Evolutionary conservation across 2,888 invertebrate species (phyloP).

Genomic region (Dicycla oo): DNA sequence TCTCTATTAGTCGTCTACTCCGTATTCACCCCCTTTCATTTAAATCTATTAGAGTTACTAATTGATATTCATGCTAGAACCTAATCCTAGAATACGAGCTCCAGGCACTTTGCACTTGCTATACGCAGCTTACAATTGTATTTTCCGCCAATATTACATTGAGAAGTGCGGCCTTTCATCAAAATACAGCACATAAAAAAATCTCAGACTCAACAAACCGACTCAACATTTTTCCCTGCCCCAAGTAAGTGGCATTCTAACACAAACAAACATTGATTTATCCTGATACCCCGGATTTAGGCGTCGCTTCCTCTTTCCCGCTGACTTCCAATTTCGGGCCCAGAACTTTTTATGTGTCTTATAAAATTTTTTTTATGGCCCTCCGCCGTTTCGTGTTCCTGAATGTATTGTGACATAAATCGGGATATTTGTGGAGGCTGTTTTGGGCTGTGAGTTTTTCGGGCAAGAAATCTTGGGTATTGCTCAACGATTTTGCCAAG

Average conservation of each 20-base stretch:
- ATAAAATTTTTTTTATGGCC: constrained; percentile 85
- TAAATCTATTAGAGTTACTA: not conserved
- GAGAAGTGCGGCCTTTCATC: not conserved
- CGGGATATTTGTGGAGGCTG: constrained; percentile 55
- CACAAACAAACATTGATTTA: constrained; percentile 89
- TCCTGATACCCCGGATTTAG: constrained; percentile 88
- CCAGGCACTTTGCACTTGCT: not conserved
- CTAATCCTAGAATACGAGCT: not conserved
- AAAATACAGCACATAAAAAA: constrained; percentile 8
- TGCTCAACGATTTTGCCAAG: constrained; percentile 9
- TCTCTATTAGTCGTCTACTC: no score
- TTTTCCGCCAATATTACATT: no score
- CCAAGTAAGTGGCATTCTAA: constrained; percentile 83
- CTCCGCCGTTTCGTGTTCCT: constrained; percentile 54
- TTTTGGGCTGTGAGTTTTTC: constrained; percentile 20
- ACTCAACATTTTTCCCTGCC: constrained; percentile 73
- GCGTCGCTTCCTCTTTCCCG: constrained; percentile 72
- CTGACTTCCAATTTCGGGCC: constrained; percentile 86
- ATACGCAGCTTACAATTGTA: not conserved
- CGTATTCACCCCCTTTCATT: no score
- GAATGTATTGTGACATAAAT: constrained; percentile 70
- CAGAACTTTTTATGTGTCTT: constrained; percentile 88
- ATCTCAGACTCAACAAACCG: constrained; percentile 20
- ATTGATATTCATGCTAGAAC: not conserved
- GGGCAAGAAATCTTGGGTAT: not conserved